These are phyloP conservation scores for Glossosoma conforme DNA, from an alignment of 1,140 invertebrate species.

Conservation along the genomic window DNA sequence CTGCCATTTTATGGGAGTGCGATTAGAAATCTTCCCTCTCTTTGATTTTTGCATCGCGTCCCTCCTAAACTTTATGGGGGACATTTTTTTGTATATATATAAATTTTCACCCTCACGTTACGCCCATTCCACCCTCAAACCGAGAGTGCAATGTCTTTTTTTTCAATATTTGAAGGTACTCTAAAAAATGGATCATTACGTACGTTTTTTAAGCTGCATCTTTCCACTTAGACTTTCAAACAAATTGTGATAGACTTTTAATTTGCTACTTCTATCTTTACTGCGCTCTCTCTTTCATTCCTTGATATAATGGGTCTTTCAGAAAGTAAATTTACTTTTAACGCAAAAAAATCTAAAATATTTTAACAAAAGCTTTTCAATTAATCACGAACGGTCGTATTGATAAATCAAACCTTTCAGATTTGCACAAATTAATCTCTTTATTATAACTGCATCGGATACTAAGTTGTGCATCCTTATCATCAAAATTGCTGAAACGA, in stretches of 20 bases:
- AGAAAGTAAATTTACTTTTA: too few relatives aligned
- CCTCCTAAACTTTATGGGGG: conserved; percentile 5
- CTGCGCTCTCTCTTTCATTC: not conserved
- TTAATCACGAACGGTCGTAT: too few relatives aligned
- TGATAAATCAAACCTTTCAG: too few relatives aligned
- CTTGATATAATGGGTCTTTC: not conserved
- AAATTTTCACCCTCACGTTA: conserved; percentile 8
- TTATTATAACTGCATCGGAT: too few relatives aligned
- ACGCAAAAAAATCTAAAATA: too few relatives aligned
- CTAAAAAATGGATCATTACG: too few relatives aligned
- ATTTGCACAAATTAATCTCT: too few relatives aligned
- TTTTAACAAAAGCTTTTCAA: too few relatives aligned
- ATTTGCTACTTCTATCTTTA: conserved; percentile 26
- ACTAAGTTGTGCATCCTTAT: too few relatives aligned
- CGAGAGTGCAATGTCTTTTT: conserved; percentile 16
- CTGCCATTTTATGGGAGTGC: conserved; percentile 26
- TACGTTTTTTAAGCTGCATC: conserved; percentile 6
- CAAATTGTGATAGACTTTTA: conserved; percentile 33
- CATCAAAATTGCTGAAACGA: too few relatives aligned
- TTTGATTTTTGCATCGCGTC: conserved; percentile 5
- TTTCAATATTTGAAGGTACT: conserved; percentile 17
- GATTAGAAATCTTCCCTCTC: conserved; percentile 21
- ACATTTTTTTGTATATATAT: conserved; percentile 19
- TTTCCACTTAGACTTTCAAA: conserved; percentile 27
- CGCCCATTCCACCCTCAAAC: conserved; percentile 1